Evolutionary conservation across 2,888 invertebrate genomes (phyloP).

Genomic region (Loripinus fragilis): DNA sequence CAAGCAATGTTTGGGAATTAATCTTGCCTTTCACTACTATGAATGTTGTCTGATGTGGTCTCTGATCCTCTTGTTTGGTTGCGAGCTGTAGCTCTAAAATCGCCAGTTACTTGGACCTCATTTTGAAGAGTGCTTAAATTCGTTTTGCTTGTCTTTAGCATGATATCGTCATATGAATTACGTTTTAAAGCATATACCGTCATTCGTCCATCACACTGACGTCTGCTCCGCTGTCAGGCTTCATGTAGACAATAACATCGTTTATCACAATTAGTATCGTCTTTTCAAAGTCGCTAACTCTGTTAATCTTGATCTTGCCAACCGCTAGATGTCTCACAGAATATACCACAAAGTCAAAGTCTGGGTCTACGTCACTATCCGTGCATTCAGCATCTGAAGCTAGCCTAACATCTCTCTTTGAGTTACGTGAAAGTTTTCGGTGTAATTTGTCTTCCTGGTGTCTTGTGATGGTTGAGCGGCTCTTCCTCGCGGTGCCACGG

Average conservation of each 20-base stretch:
- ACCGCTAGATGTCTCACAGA: no score
- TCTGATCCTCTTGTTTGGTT: conserved; percentile 27
- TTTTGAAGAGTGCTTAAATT: conserved; percentile 24
- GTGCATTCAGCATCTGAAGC: background rate
- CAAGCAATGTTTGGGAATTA: conserved; percentile 34
- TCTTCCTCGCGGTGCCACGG: no score
- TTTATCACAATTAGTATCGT: conserved; percentile 12
- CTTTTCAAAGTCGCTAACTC: no score
- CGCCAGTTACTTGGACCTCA: conserved; percentile 17
- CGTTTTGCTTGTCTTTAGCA: background rate
- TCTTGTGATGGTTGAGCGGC: no score
- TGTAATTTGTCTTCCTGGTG: no score
- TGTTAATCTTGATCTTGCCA: no score
- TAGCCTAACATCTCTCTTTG: conserved; percentile 10
- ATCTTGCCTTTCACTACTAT: no score
- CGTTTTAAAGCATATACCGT: conserved; percentile 10
- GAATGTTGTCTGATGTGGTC: background rate
- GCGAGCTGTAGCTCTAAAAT: conserved; percentile 16
- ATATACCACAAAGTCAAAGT: no score
- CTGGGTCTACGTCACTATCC: no score
- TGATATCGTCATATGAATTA: no score
- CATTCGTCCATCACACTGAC: conserved; percentile 26
- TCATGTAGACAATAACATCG: no score
- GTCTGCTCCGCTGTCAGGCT: conserved; percentile 31
- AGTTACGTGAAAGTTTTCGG: background rate